Evolutionary conservation across 1,140 invertebrate genomes (phyloP).

Genomic region (Ceratosolen solmsi): DNA sequence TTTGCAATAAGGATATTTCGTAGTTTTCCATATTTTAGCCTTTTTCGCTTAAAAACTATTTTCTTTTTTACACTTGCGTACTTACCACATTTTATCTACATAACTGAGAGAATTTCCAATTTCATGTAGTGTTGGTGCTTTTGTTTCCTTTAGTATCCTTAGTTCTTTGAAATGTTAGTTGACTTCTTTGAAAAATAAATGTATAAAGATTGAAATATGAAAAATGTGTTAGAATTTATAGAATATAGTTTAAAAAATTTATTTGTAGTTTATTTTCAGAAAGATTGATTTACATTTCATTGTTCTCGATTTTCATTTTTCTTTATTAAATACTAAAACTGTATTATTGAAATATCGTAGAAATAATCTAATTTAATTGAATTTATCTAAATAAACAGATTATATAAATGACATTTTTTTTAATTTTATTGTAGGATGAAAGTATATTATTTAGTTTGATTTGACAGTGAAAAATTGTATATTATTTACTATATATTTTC

Average conservation of each 20-base stretch:
- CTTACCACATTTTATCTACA: constrained; percentile 40
- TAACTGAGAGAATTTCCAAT: constrained; percentile 41
- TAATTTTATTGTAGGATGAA: too few relatives aligned
- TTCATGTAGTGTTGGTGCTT: constrained; percentile 27
- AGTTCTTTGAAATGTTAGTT: neutral
- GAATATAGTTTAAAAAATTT: constrained; percentile 32
- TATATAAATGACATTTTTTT: neutral
- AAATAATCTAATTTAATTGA: neutral
- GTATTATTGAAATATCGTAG: neutral
- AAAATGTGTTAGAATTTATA: constrained; percentile 15
- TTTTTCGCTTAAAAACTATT: neutral
- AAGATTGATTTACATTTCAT: constrained; percentile 12
- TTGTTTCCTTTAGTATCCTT: constrained; percentile 31
- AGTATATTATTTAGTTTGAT: too few relatives aligned
- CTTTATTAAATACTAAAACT: neutral
- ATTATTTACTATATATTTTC: too few relatives aligned
- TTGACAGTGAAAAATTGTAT: too few relatives aligned
- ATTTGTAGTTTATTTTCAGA: constrained; percentile 43
- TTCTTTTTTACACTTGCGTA: constrained; percentile 31
- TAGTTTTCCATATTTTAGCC: neutral
- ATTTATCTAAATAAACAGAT: neutral
- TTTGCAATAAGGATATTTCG: neutral
- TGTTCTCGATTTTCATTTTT: neutral
- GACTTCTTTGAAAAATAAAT: constrained; percentile 30
- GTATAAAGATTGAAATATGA: neutral